Conservation (phyloP, 2,797 vertebrate genomes). For the Lacerta viridis region DNA sequence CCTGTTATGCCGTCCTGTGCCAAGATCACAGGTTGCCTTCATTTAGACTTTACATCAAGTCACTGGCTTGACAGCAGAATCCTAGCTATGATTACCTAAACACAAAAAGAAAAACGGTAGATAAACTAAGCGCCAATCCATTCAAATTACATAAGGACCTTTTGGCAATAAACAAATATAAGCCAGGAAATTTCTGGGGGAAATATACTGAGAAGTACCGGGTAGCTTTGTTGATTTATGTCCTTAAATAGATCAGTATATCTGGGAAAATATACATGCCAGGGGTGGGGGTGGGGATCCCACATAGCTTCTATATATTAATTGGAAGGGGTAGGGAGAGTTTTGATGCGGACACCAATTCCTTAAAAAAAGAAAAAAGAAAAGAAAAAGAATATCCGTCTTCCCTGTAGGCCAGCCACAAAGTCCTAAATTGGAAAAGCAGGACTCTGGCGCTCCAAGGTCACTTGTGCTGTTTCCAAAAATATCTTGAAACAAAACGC, state of each 20-base stretch:
- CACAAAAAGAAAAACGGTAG: constrained; percentile 56
- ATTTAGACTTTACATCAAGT: constrained; percentile 75
- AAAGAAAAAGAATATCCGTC: constrained; percentile 68
- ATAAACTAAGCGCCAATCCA: constrained; percentile 44
- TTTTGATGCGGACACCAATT: constrained; percentile 44
- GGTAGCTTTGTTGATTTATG: constrained; percentile 57
- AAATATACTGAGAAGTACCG: constrained; percentile 51
- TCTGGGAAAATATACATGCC: constrained; percentile 48
- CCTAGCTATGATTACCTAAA: constrained; percentile 52
- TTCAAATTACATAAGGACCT: constrained; percentile 59
- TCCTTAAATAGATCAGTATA: constrained; percentile 40
- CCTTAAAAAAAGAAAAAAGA: too few species aligned
- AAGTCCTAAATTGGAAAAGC: constrained; percentile 93
- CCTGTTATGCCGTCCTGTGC: constrained; percentile 40
- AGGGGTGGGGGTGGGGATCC: constrained; percentile 18
- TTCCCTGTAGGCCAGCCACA: constrained; percentile 76
- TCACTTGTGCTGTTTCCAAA: constrained; percentile 90
- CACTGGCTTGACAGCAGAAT: constrained; percentile 62
- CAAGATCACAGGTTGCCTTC: constrained; percentile 66
- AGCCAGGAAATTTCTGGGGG: constrained; percentile 33
- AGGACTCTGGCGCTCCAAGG: constrained; percentile 85
- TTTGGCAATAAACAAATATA: constrained; percentile 62
- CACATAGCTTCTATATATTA: constrained; percentile 43
- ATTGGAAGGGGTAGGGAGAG: background rate
- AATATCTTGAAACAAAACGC: constrained; percentile 88